Evolutionary conservation across 37 sponge, comb jelly and placozoan species (phyloP), one percentile per base, ranked within the genome.

Genomic region (Ephydatia muelleri): DNA sequence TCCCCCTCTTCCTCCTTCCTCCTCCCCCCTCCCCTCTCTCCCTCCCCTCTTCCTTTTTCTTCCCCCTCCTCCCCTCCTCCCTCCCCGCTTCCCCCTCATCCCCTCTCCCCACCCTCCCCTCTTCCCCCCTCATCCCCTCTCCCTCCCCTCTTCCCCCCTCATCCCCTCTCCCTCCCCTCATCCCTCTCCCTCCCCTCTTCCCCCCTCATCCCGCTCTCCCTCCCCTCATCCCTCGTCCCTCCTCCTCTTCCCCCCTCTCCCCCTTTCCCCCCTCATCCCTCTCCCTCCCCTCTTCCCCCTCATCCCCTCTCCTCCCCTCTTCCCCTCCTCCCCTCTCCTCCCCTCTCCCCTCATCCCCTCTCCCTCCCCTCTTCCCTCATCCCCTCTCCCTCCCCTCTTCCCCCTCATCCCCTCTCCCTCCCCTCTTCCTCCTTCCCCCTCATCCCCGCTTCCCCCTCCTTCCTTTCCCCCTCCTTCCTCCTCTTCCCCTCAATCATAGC

Each of bases 401-500:
- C 49, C 40, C 23, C 12, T 13, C 12, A 25, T 13, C 29, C 78
- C 25, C 11, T 38, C 19, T 35, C 49, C 66, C 0, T 33, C 16
- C 33, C 67, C 65, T 40, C 30, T 22, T 67, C 21, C 19, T 13
- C 33, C 29, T 27, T 35, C 38, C 26, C 49, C 37, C 38, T 67
- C 6, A n/a, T 11, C 5, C 3, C 35, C 30, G 1, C 3, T 21
- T 75, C 76, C 26, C 19, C 26, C 76, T 36, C 26, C 23, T 16
- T 27, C 23, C 22, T 14, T 12, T 6, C 38, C 37, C 16, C 11
- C 28, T 14, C 19, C 47, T 78, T 80, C 5, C 13, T 35, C 27
- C 66, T 11, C 19, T 21, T 11, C 19, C 16, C 57, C 67, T 64
- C 19, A 48, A 6, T 11, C 30, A 0, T 38, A 93, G 93, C 35